A percentile compares a stretch with the other conserved stretches of the same genome.
These are phyloP conservation scores for Zelostemma sp. DNA, from an alignment of 1,140 invertebrate genomes.

Conservation along the genomic window DNA sequence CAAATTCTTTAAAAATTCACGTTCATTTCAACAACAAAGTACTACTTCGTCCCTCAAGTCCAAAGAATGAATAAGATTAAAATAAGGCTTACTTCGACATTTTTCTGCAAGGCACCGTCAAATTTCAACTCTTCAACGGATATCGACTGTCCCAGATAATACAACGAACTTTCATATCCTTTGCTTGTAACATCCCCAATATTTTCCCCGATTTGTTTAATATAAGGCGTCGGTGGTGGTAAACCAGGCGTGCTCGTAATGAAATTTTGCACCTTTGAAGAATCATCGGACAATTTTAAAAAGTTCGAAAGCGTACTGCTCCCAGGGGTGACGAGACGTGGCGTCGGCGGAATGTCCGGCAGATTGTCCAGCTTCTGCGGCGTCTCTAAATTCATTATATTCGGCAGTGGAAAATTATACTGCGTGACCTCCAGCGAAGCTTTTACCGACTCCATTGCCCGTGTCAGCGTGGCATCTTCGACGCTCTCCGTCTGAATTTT, in stretches of 20 bases:
- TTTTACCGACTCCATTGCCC: constrained; percentile 9
- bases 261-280: constrained; percentile 53
- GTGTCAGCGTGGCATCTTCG: constrained; percentile 6
- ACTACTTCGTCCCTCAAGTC: too few relatives aligned
- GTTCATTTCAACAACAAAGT: too few relatives aligned
- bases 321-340: constrained; percentile 58
- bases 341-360: constrained; percentile 60
- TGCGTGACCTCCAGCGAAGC: constrained; percentile 28
- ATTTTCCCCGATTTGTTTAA: constrained; percentile 52
- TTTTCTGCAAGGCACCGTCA: constrained; percentile 4
- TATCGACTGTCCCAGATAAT: constrained; percentile 47
- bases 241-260: constrained; percentile 62
- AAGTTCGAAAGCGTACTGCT: constrained; percentile 47
- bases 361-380: constrained; percentile 55
- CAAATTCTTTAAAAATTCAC: too few relatives aligned
- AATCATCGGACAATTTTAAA: constrained; percentile 47
- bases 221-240: constrained; percentile 59
- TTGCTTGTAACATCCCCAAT: constrained; percentile 33
- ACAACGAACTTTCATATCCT: constrained; percentile 42
- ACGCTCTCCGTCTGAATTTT: constrained; percentile 20
- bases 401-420: constrained; percentile 26
- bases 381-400: constrained; percentile 54
- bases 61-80: constrained; percentile 2
- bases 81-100: constrained; percentile 9
- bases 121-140: constrained; percentile 2